These are phyloP conservation scores for Hyphantria cunea DNA, from an alignment of 1,140 invertebrate genomes.

Conservation along the genomic window DNA sequence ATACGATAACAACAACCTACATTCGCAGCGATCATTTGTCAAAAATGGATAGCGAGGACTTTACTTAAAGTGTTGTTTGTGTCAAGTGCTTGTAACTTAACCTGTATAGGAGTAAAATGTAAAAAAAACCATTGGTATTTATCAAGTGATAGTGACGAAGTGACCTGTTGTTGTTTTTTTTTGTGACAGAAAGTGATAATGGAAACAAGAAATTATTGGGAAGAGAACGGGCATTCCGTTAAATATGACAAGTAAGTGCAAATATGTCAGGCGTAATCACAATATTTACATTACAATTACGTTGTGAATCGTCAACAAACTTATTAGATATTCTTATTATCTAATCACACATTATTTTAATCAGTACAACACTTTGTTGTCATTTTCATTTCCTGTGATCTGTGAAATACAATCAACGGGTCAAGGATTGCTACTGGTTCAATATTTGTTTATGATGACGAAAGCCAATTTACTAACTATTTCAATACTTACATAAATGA, in stretches of 20 bases:
- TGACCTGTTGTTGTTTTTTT: constrained; percentile 41
- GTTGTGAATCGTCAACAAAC: no score
- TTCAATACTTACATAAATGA: no score
- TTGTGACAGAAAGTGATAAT: constrained; percentile 51
- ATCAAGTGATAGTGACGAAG: constrained; percentile 20
- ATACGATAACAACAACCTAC: constrained; percentile 37
- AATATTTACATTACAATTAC: no score
- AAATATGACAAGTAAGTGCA: constrained; percentile 75
- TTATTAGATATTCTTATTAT: no score
- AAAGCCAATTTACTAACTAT: no score
- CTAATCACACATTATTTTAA: not conserved
- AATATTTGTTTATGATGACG: no score
- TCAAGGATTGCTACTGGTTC: no score
- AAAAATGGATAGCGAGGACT: constrained; percentile 50
- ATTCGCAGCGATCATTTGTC: constrained; percentile 26
- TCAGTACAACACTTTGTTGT: not conserved
- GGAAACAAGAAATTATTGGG: constrained; percentile 74
- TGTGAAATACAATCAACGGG: no score
- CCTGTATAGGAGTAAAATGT: constrained; percentile 21
- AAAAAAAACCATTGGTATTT: constrained; percentile 14
- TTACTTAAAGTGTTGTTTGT: constrained; percentile 38
- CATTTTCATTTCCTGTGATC: no score
- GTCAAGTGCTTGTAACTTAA: constrained; percentile 6
- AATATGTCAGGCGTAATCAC: not conserved
- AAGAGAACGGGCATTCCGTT: constrained; percentile 70